phyloP scores from a whole-genome alignment of 2,797 vertebrate genomes.

The Buceros bicornis region DNA sequence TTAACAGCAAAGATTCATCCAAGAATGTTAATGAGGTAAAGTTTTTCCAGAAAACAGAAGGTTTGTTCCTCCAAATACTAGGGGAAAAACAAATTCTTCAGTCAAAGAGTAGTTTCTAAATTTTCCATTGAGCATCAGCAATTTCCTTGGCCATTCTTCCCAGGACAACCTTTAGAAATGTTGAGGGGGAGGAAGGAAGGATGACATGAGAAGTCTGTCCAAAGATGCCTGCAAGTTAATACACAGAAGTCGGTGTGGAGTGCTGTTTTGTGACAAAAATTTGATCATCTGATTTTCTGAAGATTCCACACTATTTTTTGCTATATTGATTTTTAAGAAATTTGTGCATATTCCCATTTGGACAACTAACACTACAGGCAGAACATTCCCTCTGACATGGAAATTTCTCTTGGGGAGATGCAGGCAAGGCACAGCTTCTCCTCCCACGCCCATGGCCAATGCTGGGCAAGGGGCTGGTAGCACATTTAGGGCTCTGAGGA shows the following conservation, averaged over 20 bases:
- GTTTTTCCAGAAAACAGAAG: not conserved
- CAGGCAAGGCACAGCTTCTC: not conserved
- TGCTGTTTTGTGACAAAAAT: not conserved
- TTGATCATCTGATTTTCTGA: not conserved
- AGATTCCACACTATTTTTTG: not conserved
- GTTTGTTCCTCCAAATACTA: not conserved
- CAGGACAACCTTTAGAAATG: not conserved
- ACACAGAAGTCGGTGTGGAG: not conserved
- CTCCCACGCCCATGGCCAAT: not conserved
- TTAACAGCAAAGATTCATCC: slow-evolving; percentile 16
- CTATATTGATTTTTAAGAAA: not conserved
- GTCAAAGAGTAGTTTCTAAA: not conserved
- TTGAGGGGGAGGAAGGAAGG: not conserved
- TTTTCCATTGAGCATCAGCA: not conserved
- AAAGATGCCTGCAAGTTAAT: not conserved
- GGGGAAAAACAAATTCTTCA: not conserved
- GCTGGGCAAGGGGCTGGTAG: not conserved
- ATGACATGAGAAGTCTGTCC: not conserved
- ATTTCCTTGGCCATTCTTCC: not conserved
- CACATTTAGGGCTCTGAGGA: not conserved
- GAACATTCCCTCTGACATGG: too few relatives aligned
- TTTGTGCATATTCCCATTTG: not conserved
- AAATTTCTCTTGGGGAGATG: not conserved
- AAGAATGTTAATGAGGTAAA: not conserved
- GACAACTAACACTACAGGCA: not conserved